A percentile compares a stretch with the other conserved stretches of the same genome.
These are phyloP conservation scores for Limenitis arthemis DNA, from an alignment of 2,888 invertebrate species.

Conservation along the genomic window DNA sequence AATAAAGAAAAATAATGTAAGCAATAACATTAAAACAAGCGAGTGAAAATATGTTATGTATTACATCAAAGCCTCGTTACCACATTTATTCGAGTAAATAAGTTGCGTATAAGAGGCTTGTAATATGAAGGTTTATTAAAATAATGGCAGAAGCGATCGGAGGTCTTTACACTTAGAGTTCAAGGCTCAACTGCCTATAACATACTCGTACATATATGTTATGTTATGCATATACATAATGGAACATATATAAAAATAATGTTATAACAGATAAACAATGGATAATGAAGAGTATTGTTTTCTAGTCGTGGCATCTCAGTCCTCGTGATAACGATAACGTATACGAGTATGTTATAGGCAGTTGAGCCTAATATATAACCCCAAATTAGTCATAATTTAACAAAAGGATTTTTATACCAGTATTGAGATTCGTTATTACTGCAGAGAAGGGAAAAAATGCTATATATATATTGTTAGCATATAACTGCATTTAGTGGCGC, in stretches of 20 bases:
- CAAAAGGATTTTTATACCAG: too few relatives aligned
- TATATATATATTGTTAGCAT: too few relatives aligned
- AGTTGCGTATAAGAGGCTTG: constrained; percentile 11
- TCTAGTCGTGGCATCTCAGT: constrained; percentile 27
- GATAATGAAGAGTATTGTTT: constrained; percentile 27
- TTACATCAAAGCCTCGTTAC: background rate
- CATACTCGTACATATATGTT: constrained; percentile 22
- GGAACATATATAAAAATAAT: too few relatives aligned
- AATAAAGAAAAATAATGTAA: too few relatives aligned
- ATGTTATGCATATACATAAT: too few relatives aligned
- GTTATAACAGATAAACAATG: constrained; percentile 6
- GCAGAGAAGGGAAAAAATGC: too few relatives aligned
- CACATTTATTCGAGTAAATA: background rate
- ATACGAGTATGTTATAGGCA: constrained; percentile 38
- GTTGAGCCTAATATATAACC: too few relatives aligned
- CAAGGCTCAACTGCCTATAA: constrained; percentile 52
- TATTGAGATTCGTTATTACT: too few relatives aligned
- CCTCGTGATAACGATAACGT: constrained; percentile 46
- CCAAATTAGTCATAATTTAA: too few relatives aligned
- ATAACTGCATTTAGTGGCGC: too few relatives aligned
- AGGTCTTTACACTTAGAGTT: constrained; percentile 57
- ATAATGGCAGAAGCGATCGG: constrained; percentile 37
- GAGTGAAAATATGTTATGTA: background rate
- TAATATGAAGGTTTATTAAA: constrained; percentile 34
- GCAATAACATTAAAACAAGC: too few relatives aligned